phyloP scores from a whole-genome alignment of 2,888 invertebrate species.

The Endotricha flammealis region DNA sequence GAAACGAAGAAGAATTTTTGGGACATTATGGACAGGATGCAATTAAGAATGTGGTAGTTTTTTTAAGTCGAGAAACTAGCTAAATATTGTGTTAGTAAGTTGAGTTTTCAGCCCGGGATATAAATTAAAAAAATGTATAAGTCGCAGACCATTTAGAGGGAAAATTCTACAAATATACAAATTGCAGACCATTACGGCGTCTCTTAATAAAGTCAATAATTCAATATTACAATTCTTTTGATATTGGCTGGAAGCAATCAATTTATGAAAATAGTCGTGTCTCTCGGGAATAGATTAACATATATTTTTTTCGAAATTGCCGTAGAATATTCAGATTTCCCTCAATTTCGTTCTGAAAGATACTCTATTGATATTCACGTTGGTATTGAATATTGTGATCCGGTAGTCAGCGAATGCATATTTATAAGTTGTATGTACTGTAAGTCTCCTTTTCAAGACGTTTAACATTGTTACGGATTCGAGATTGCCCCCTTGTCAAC shows the following conservation, averaged over 20 bases:
- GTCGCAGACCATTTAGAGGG: too few species aligned
- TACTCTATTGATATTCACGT: slow-evolving; percentile 61
- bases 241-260: slow-evolving; percentile 61
- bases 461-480: slow-evolving; percentile 20
- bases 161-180: too few species aligned
- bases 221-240: slow-evolving; percentile 54
- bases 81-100: too few species aligned
- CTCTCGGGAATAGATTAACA: slow-evolving; percentile 62
- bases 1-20: too few species aligned
- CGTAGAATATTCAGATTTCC: slow-evolving; percentile 67
- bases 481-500: too few species aligned
- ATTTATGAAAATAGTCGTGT: slow-evolving; percentile 65
- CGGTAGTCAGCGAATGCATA: slow-evolving; percentile 45
- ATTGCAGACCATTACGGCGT: slow-evolving; percentile 9
- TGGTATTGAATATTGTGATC: slow-evolving; percentile 64
- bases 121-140: too few species aligned
- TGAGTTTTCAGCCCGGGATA: too few species aligned
- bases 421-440: slow-evolving; percentile 38
- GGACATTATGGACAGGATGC: too few species aligned
- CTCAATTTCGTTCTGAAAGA: slow-evolving; percentile 63
- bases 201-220: slow-evolving; percentile 41
- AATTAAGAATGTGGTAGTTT: too few species aligned
- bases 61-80: too few species aligned
- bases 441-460: slow-evolving; percentile 33
- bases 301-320: slow-evolving; percentile 64